Percentiles rank a stretch among this genome's conserved stretches.
phyloP scores from a whole-genome alignment of 1,140 invertebrate genomes.

The Melitaea cinxia region DNA sequence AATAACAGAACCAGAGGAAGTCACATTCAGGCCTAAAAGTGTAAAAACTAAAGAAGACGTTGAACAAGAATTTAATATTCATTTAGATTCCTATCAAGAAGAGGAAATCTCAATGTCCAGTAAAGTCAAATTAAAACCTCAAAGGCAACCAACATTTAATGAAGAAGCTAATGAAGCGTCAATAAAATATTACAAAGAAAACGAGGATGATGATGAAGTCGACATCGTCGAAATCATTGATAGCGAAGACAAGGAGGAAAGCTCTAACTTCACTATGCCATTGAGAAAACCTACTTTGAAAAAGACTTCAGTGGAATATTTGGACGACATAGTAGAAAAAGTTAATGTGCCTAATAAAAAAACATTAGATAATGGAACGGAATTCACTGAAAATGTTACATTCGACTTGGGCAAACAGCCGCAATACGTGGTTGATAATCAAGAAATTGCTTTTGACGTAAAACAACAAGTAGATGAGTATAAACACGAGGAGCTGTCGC shows the following conservation, averaged over 20 bases:
- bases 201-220: slow-evolving; percentile 79
- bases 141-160: slow-evolving; percentile 85
- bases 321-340: slow-evolving; percentile 51
- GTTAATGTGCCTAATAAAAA: slow-evolving; percentile 59
- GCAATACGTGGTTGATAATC: slow-evolving; percentile 64
- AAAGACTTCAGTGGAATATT: slow-evolving; percentile 34
- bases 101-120: slow-evolving; percentile 93
- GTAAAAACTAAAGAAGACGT: slow-evolving; percentile 91
- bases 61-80: slow-evolving; percentile 93
- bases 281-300: slow-evolving; percentile 53
- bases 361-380: slow-evolving; percentile 44
- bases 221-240: slow-evolving; percentile 87
- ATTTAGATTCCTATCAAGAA: slow-evolving; percentile 91
- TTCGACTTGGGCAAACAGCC: slow-evolving; percentile 82
- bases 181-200: slow-evolving; percentile 87
- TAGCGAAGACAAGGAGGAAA: slow-evolving; percentile 84
- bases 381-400: slow-evolving; percentile 76
- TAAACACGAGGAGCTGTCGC: slow-evolving; percentile 90
- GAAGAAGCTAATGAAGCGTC: slow-evolving; percentile 88
- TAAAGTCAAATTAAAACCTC: slow-evolving; percentile 90
- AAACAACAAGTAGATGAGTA: slow-evolving; percentile 76
- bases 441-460: slow-evolving; percentile 83
- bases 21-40: slow-evolving; percentile 87
- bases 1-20: slow-evolving; percentile 87
- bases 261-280: slow-evolving; percentile 58